phyloP scores from a whole-genome alignment of 2,113 vertebrate genomes.

The Sprattus sprattus region DNA sequence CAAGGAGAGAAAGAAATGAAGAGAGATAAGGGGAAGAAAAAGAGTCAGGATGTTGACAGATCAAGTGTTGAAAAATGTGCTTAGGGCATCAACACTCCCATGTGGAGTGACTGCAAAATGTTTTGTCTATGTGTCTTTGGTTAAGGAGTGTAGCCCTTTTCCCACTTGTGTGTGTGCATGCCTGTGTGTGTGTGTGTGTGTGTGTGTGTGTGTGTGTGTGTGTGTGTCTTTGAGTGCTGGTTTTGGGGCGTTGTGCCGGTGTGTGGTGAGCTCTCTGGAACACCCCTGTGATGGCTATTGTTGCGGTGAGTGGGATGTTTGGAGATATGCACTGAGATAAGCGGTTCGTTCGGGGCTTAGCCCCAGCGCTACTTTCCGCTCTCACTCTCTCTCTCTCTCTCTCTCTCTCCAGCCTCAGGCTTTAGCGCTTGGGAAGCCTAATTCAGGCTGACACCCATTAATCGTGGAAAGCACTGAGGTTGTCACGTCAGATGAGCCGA shows the following conservation, averaged over 20 bases:
- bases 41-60: neutral
- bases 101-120: too few species aligned
- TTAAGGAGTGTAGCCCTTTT: neutral
- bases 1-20: neutral
- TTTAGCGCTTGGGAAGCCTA: neutral
- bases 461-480: constrained; percentile 44
- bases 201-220: neutral
- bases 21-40: neutral
- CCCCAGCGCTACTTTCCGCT: neutral
- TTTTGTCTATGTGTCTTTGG: neutral
- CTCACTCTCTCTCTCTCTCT: neutral
- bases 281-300: neutral
- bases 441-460: constrained; percentile 53
- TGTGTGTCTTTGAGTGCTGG: neutral
- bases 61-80: too few species aligned
- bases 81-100: too few species aligned
- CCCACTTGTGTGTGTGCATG: too few species aligned
- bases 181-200: neutral
- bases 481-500: constrained; percentile 58
- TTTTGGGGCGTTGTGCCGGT: too few species aligned
- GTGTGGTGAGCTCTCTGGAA: neutral
- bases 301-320: neutral
- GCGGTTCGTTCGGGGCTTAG: neutral
- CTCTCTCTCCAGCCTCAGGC: neutral
- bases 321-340: neutral